phyloP scores from a whole-genome alignment of 2,797 vertebrate genomes.

The Phrynocephalus forsythii region DNA sequence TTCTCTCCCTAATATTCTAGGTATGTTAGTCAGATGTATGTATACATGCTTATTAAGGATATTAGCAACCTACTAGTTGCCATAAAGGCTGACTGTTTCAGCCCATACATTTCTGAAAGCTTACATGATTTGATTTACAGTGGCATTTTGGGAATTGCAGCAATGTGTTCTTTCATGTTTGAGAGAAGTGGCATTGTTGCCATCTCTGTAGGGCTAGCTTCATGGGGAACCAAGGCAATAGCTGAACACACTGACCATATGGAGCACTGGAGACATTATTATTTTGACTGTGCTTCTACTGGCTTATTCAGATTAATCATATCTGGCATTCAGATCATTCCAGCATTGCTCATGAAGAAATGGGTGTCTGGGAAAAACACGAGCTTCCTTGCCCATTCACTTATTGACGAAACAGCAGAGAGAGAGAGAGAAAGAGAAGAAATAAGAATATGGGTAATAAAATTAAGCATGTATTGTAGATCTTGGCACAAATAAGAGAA shows the following conservation, averaged over 20 bases:
- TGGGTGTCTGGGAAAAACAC: slow-evolving; percentile 35
- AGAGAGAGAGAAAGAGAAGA: slow-evolving; percentile 18
- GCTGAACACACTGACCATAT: slow-evolving; percentile 61
- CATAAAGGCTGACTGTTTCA: background rate
- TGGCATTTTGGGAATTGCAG: slow-evolving; percentile 35
- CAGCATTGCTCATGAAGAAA: slow-evolving; percentile 44
- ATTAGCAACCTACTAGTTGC: background rate
- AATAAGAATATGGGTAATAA: slow-evolving; percentile 53
- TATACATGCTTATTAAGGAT: background rate
- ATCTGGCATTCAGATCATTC: slow-evolving; percentile 62
- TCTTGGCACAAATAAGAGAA: slow-evolving; percentile 44
- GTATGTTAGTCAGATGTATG: background rate
- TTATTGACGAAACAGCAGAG: slow-evolving; percentile 50
- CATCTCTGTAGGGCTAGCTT: slow-evolving; percentile 48
- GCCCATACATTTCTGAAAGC: slow-evolving; percentile 45
- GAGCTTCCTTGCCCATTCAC: slow-evolving; percentile 41
- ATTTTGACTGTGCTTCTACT: slow-evolving; percentile 58
- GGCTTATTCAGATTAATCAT: slow-evolving; percentile 65
- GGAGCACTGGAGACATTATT: slow-evolving; percentile 54
- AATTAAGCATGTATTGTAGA: slow-evolving; percentile 45
- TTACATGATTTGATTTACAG: slow-evolving; percentile 61
- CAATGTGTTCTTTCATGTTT: slow-evolving; percentile 49
- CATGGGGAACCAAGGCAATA: slow-evolving; percentile 45
- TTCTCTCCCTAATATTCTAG: too few relatives aligned
- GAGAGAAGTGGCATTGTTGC: slow-evolving; percentile 60